These are phyloP conservation scores for Chrysolina oricalcia DNA, from an alignment of 2,888 invertebrate genomes.

Conservation along the genomic window DNA sequence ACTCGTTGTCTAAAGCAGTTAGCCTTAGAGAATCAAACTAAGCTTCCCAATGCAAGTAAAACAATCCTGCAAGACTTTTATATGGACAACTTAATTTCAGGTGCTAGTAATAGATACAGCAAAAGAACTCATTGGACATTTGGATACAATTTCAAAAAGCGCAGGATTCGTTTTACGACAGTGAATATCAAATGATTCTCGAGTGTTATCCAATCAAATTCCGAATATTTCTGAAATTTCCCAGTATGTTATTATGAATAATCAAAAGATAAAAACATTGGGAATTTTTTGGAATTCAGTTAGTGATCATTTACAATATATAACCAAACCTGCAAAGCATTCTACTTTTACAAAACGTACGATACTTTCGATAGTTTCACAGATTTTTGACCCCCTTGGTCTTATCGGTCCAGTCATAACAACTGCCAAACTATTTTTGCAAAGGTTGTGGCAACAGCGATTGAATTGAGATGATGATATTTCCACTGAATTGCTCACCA, in stretches of 20 bases:
- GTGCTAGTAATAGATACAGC: not conserved
- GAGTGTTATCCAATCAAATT: not conserved
- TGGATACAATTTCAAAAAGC: not conserved
- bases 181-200: not conserved
- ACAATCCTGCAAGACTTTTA: not conserved
- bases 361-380: not conserved
- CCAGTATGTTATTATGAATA: not conserved
- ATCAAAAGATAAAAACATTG: not conserved
- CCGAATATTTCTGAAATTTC: not conserved
- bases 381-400: constrained; percentile 28
- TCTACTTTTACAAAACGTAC: not conserved
- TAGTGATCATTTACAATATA: not conserved
- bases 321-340: no score
- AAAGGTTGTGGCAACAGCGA: not conserved
- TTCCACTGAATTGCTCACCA: not conserved
- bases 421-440: constrained; percentile 20
- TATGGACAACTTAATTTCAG: not conserved
- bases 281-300: not conserved
- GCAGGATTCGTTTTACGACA: not conserved
- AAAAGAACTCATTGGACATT: not conserved
- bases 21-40: constrained; percentile 7
- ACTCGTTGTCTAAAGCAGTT: constrained; percentile 32
- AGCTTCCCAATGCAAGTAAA: not conserved
- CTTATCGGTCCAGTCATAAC: constrained; percentile 18
- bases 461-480: not conserved